These are phyloP conservation scores for Catocala fraxini DNA, from an alignment of 2,888 invertebrate genomes.

Conservation along the genomic window DNA sequence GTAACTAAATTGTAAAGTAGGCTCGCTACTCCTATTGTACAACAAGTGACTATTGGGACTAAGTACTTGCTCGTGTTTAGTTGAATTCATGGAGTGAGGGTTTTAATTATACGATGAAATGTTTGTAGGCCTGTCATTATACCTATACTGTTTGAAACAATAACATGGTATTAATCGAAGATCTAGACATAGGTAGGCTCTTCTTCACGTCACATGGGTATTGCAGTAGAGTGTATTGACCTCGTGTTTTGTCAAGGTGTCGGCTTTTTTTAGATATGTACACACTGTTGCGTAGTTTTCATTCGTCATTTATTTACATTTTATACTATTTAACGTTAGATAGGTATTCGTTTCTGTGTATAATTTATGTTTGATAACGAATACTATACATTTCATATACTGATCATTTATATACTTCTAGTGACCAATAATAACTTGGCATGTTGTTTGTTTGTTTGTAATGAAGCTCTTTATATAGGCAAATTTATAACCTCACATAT, in stretches of 20 bases:
- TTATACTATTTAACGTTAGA: slow-evolving; percentile 3
- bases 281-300: slow-evolving; percentile 81
- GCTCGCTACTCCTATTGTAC: slow-evolving; percentile 41
- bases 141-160: slow-evolving; percentile 16
- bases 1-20: slow-evolving; percentile 39
- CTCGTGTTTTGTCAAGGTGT: slow-evolving; percentile 88
- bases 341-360: not conserved
- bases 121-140: slow-evolving; percentile 12
- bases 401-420: too few species aligned
- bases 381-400: not conserved
- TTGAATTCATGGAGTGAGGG: slow-evolving; percentile 30
- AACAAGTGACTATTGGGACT: slow-evolving; percentile 49
- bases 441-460: slow-evolving; percentile 5
- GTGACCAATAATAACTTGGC: too few species aligned
- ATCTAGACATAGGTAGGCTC: slow-evolving; percentile 46
- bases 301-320: slow-evolving; percentile 69
- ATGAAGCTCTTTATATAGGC: not conserved
- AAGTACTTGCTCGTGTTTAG: slow-evolving; percentile 45
- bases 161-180: slow-evolving; percentile 29
- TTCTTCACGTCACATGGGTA: slow-evolving; percentile 82
- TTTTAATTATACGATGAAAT: slow-evolving; percentile 28
- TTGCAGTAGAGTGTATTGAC: slow-evolving; percentile 85
- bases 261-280: slow-evolving; percentile 86
- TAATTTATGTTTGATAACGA: not conserved
- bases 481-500: not conserved